Evolutionary conservation across 1,140 invertebrate species (phyloP).

Genomic region (Heliconius hewitsoni): DNA sequence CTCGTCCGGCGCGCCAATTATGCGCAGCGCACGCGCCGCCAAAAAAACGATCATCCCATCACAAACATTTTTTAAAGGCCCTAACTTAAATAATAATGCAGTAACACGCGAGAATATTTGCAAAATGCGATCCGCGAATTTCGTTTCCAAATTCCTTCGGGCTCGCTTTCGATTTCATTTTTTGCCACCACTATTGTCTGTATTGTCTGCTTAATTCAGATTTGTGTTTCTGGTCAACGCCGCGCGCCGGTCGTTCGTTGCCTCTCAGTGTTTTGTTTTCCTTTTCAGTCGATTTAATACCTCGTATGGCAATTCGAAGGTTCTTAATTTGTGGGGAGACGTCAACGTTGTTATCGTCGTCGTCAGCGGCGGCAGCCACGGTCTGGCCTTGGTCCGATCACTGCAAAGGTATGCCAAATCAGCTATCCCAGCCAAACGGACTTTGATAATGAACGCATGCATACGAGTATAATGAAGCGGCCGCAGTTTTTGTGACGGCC

Average conservation of each 20-base stretch:
- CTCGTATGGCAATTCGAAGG: conserved; percentile 33
- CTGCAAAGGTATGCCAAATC: no score
- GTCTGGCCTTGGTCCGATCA: conserved; percentile 41
- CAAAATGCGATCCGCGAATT: conserved; percentile 79
- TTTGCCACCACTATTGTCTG: conserved; percentile 75
- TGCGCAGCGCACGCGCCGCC: conserved; percentile 75
- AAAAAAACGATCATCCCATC: conserved; percentile 72
- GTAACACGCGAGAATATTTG: conserved; percentile 80
- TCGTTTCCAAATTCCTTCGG: conserved; percentile 73
- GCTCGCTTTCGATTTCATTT: conserved; percentile 58
- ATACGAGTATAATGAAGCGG: conserved; percentile 67
- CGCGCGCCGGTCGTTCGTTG: conserved; percentile 23
- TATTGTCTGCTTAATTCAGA: conserved; percentile 51
- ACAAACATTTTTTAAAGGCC: conserved; percentile 72
- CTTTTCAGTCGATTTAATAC: conserved; percentile 46
- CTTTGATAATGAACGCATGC: conserved; percentile 49
- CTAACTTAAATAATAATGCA: conserved; percentile 80
- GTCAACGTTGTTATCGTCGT: neutral
- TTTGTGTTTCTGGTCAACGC: conserved; percentile 58
- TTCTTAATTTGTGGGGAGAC: neutral
- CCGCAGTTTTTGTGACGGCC: conserved; percentile 65
- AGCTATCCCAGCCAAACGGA: conserved; percentile 41
- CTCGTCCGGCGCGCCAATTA: conserved; percentile 70
- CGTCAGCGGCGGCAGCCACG: conserved; percentile 13
- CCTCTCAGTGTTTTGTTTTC: conserved; percentile 44